A percentile compares a stretch with the other conserved stretches of the same genome.
These are phyloP conservation scores for Hormiphora californensis DNA, from an alignment of 37 sponge, comb jelly and placozoan species.

Conservation along the genomic window DNA sequence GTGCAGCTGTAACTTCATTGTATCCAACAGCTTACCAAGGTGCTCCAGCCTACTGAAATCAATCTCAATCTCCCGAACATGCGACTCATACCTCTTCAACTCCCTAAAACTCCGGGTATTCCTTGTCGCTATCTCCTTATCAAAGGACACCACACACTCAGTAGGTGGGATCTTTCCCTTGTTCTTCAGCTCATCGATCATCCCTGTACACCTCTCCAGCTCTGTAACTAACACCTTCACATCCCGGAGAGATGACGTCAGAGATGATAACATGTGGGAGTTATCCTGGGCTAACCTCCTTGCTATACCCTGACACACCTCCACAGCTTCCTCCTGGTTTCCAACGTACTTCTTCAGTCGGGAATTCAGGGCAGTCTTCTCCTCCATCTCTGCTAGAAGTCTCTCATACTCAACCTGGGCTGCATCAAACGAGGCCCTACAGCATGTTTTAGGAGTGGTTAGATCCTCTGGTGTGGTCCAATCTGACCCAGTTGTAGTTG, in stretches of 20 bases:
- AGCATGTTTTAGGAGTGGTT: not conserved
- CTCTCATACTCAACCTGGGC: not conserved
- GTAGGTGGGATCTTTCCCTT: slow-evolving; percentile 12
- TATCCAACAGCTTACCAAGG: slow-evolving; percentile 9
- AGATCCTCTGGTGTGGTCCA: not conserved
- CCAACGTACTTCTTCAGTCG: slow-evolving; percentile 5
- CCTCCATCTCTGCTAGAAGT: not conserved
- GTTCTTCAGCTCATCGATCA: slow-evolving; percentile 17
- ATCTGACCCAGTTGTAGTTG: not conserved
- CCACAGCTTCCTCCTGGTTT: slow-evolving; percentile 45
- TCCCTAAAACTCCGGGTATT: not conserved
- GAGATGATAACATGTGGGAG: not conserved
- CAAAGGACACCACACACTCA: not conserved
- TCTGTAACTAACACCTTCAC: not conserved
- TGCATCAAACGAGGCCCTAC: not conserved
- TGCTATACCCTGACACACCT: slow-evolving; percentile 33
- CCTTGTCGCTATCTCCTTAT: not conserved
- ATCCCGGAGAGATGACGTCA: slow-evolving; percentile 5
- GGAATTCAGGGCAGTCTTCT: slow-evolving; percentile 21
- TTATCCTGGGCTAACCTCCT: not conserved
- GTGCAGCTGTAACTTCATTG: slow-evolving; percentile 28
- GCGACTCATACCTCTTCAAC: slow-evolving; percentile 27
- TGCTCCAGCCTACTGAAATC: slow-evolving; percentile 9
- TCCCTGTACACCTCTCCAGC: not conserved
- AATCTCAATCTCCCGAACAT: slow-evolving; percentile 22